Conservation (phyloP, 1,140 invertebrate genomes). For the Cylas formicarius region DNA sequence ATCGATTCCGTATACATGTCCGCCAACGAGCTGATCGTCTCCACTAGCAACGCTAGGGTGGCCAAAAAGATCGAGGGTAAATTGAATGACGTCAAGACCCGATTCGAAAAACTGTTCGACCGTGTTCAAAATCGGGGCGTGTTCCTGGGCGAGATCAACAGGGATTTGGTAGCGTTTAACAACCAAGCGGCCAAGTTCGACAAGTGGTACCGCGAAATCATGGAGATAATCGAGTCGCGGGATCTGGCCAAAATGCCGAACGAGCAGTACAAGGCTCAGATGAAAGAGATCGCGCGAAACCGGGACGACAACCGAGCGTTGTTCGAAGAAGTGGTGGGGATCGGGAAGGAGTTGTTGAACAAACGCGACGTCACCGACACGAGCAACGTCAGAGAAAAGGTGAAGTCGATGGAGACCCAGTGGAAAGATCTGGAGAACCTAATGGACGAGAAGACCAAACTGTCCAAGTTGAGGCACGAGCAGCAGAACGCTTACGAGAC, state of each 20-base stretch:
- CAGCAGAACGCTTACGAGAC: constrained; percentile 79
- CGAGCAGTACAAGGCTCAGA: constrained; percentile 60
- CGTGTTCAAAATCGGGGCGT: constrained; percentile 69
- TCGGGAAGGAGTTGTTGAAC: constrained; percentile 74
- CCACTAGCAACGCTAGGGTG: constrained; percentile 75
- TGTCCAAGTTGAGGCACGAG: constrained; percentile 75
- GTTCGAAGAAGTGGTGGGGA: constrained; percentile 71
- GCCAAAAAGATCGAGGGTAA: constrained; percentile 86
- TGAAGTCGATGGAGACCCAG: constrained; percentile 78
- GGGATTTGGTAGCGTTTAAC: constrained; percentile 64
- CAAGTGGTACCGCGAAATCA: constrained; percentile 61
- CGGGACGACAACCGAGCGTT: constrained; percentile 40
- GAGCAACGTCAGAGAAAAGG: constrained; percentile 72
- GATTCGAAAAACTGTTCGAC: constrained; percentile 80
- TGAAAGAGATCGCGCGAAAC: constrained; percentile 46
- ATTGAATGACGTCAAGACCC: constrained; percentile 71
- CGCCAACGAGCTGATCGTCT: constrained; percentile 71
- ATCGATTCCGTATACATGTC: constrained; percentile 73
- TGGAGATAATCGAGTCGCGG: constrained; percentile 67
- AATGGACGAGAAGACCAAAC: constrained; percentile 75
- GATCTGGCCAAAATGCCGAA: constrained; percentile 60
- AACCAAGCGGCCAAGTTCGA: constrained; percentile 61
- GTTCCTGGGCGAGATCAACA: constrained; percentile 74
- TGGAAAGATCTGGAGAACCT: constrained; percentile 78
- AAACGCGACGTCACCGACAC: constrained; percentile 89